phyloP scores from a whole-genome alignment of 2,113 vertebrate species.

The Paracanthobrama guichenoti region DNA sequence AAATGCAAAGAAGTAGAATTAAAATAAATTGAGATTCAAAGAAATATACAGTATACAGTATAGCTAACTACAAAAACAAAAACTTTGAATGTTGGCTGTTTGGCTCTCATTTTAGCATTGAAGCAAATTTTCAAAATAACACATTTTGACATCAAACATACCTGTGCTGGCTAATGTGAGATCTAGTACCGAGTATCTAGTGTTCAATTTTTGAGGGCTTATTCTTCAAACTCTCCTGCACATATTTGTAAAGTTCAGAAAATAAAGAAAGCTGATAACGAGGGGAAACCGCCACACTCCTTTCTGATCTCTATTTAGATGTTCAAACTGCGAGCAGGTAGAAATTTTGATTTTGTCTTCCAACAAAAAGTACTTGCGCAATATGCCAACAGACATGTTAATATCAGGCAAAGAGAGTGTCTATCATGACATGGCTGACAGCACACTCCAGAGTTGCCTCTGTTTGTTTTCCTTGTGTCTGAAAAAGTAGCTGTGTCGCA shows the following conservation, averaged over 20 bases:
- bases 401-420: conserved; percentile 28
- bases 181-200: conserved; percentile 14
- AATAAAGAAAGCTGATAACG: neutral
- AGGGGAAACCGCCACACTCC: neutral
- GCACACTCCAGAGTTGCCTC: conserved; percentile 28
- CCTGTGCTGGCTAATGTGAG: neutral
- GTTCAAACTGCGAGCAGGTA: neutral
- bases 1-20: neutral
- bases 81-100: neutral
- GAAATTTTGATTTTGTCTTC: conserved; percentile 35
- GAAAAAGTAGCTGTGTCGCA: conserved; percentile 49
- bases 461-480: conserved; percentile 43
- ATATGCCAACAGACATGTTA: conserved; percentile 23
- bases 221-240: neutral
- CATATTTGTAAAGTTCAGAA: neutral
- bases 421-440: conserved; percentile 44
- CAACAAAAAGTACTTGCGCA: conserved; percentile 32
- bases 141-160: conserved; percentile 14
- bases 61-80: neutral
- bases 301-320: conserved; percentile 36
- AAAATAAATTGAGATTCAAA: neutral
- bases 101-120: neutral
- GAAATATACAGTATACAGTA: neutral
- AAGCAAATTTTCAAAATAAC: neutral
- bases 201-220: conserved; percentile 11